Percentiles rank a stretch among this genome's conserved stretches.
These are phyloP conservation scores for Mesoclemmys tuberculata DNA, from an alignment of 2,113 vertebrate species.

Conservation along the genomic window DNA sequence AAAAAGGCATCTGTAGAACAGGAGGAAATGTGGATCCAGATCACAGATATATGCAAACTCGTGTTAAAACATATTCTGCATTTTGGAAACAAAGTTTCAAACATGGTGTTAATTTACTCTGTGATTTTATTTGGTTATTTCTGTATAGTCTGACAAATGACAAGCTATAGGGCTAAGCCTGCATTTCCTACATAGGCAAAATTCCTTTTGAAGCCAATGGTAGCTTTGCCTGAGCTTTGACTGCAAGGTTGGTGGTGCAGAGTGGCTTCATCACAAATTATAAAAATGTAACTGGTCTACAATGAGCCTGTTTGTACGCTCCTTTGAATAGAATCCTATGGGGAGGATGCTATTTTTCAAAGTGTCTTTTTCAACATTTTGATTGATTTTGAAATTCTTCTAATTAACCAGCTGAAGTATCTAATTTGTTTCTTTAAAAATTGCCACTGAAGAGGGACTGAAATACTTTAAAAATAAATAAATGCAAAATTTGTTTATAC, in stretches of 20 bases:
- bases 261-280: not conserved
- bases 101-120: not conserved
- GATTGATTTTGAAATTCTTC: not conserved
- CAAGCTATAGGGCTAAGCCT: not conserved
- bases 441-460: not conserved
- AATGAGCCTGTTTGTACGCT: not conserved
- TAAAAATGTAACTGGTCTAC: not conserved
- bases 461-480: conserved; percentile 16
- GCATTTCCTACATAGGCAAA: not conserved
- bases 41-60: not conserved
- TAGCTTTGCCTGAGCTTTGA: not conserved
- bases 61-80: conserved; percentile 35
- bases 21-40: conserved; percentile 26
- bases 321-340: not conserved
- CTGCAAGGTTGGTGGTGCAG: not conserved
- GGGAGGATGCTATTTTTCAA: not conserved
- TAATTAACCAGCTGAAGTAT: not conserved
- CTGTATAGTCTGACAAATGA: not conserved
- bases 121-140: conserved; percentile 1
- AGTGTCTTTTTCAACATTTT: not conserved
- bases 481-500: not conserved
- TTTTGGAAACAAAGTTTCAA: conserved; percentile 13
- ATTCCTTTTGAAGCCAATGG: not conserved
- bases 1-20: conserved; percentile 45
- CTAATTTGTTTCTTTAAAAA: not conserved